Evolutionary conservation across 2,888 invertebrate species (phyloP).

Genomic region (Drosophila kuntzei): DNA sequence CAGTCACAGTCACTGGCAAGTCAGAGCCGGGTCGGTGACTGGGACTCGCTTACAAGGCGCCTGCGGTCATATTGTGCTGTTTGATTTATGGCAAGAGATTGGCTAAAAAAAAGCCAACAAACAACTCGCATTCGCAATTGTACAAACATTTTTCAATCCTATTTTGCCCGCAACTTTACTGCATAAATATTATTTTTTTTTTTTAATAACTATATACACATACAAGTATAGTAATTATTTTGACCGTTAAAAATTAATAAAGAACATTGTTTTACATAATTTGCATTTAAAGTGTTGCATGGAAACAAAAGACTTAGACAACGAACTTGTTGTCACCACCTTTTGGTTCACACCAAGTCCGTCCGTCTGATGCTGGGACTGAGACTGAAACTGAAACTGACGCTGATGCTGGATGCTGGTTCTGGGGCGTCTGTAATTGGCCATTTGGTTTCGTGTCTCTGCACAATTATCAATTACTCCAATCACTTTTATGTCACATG

Average conservation of each 20-base stretch:
- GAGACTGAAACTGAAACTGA: not conserved
- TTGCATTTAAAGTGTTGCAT: conserved; percentile 39
- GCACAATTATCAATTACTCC: conserved; percentile 79
- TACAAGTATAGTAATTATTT: conserved; percentile 23
- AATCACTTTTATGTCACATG: conserved; percentile 81
- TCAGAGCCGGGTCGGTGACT: conserved; percentile 62
- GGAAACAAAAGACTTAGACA: conserved; percentile 65
- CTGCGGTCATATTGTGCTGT: conserved; percentile 76
- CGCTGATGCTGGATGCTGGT: not conserved
- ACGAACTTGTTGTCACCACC: conserved; percentile 59
- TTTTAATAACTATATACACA: conserved; percentile 6
- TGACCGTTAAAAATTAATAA: conserved; percentile 29
- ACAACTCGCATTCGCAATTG: conserved; percentile 68
- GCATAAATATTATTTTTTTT: conserved; percentile 12
- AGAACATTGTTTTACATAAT: conserved; percentile 38
- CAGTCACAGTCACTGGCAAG: conserved; percentile 75
- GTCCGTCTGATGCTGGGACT: conserved; percentile 20
- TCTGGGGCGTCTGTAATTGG: conserved; percentile 59
- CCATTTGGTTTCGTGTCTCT: conserved; percentile 70
- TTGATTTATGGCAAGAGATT: conserved; percentile 80
- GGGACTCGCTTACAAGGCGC: conserved; percentile 80
- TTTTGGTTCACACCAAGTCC: conserved; percentile 42
- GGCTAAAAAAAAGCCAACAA: conserved; percentile 52
- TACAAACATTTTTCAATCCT: conserved; percentile 71
- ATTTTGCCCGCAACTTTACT: conserved; percentile 35